These are phyloP conservation scores for Sylvia borin DNA, from an alignment of 2,797 vertebrate species.

Conservation along the genomic window DNA sequence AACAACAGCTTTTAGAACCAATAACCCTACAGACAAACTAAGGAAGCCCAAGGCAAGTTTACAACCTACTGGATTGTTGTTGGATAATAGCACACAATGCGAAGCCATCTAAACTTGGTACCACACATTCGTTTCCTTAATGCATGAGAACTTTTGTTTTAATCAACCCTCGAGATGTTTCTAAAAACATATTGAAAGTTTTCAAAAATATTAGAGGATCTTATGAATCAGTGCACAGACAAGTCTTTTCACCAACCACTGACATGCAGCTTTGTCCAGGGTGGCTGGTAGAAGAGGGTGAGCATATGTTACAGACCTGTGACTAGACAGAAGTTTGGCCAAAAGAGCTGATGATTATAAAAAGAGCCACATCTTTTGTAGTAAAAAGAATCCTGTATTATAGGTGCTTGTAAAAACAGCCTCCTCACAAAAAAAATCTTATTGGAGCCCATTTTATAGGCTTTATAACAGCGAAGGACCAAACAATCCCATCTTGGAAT, in stretches of 20 bases:
- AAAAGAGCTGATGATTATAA: neutral
- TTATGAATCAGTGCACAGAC: neutral
- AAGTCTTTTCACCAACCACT: neutral
- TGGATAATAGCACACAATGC: accelerated
- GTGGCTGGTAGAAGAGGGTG: neutral
- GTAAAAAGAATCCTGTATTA: neutral
- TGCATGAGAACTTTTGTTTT: neutral
- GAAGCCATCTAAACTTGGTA: neutral
- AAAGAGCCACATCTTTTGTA: neutral
- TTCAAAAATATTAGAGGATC: neutral
- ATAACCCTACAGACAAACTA: neutral
- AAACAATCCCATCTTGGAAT: neutral
- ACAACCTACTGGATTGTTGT: neutral
- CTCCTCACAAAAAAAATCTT: neutral
- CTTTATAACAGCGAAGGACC: neutral
- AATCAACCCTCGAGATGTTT: accelerated
- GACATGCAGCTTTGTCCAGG: neutral
- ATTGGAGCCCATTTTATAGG: neutral
- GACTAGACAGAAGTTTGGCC: neutral
- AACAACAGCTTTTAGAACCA: neutral
- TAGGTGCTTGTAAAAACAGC: neutral
- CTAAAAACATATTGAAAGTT: neutral
- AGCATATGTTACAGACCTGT: neutral
- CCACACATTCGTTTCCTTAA: neutral
- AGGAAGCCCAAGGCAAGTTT: neutral